Evolutionary conservation across 2,113 vertebrate genomes (phyloP).

Genomic region (Muntiacus muntjak): DNA sequence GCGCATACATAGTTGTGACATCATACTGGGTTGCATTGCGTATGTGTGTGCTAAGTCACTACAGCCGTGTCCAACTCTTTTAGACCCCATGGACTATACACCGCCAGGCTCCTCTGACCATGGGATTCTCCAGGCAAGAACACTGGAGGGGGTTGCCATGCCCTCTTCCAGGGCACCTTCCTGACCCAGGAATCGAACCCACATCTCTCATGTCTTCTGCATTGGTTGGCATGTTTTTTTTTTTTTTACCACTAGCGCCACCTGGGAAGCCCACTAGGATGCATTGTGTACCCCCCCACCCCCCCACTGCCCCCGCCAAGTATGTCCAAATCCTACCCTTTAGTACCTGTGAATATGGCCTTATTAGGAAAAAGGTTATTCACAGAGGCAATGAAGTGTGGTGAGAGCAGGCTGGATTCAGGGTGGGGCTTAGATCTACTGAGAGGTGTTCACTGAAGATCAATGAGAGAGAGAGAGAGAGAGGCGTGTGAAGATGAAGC

Average conservation of each 20-base stretch:
- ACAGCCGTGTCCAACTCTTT: background rate
- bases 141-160: background rate
- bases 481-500: background rate
- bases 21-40: background rate
- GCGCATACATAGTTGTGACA: background rate
- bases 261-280: background rate
- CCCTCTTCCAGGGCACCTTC: background rate
- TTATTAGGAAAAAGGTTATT: background rate
- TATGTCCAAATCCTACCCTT: background rate
- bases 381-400: background rate
- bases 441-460: background rate
- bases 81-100: background rate
- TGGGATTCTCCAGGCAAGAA: background rate
- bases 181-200: background rate
- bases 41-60: background rate
- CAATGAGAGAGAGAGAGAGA: background rate
- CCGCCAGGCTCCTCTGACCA: background rate
- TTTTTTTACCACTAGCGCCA: background rate
- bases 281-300: background rate
- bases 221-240: background rate
- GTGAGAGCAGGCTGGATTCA: background rate
- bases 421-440: background rate
- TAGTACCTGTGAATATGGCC: background rate
- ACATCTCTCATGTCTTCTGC: background rate
- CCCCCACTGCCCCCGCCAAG: rapidly evolving